Percentiles rank a stretch among this genome's conserved stretches.
Conservation (phyloP, 2,888 invertebrate species). For the Protonemura montana region DNA sequence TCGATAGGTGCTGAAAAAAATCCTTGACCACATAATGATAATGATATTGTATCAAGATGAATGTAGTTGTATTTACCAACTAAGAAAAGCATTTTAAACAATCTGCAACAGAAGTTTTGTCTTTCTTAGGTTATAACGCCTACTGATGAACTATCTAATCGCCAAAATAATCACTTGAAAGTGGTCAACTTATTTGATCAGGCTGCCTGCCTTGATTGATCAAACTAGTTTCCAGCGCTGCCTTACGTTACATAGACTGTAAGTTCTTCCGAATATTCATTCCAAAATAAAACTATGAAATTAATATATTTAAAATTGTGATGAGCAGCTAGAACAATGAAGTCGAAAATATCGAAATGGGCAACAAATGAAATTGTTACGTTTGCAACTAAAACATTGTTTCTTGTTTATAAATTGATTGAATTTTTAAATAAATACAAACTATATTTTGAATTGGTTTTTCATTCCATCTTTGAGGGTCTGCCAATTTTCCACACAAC, state of each 20-base stretch:
- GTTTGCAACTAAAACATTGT: neutral
- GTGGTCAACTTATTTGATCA: neutral
- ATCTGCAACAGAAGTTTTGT: no score
- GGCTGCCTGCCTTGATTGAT: neutral
- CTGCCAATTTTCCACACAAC: no score
- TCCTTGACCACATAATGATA: no score
- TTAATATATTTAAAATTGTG: neutral
- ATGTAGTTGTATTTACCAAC: no score
- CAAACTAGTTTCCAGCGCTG: neutral
- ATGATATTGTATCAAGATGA: no score
- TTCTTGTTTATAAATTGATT: neutral
- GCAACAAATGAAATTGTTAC: neutral
- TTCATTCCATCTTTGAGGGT: neutral
- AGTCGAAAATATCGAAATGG: neutral
- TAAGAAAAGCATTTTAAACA: no score
- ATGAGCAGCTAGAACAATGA: neutral
- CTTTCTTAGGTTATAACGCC: no score
- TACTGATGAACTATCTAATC: no score
- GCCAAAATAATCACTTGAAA: neutral
- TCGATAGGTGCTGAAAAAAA: no score
- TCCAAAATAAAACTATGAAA: conserved; percentile 30
- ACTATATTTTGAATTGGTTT: neutral
- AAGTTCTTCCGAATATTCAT: neutral
- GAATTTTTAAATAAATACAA: neutral
- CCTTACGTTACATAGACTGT: neutral